Evolutionary conservation across 1,140 invertebrate genomes (phyloP).

Genomic region (Trinorchestia longiramus): DNA sequence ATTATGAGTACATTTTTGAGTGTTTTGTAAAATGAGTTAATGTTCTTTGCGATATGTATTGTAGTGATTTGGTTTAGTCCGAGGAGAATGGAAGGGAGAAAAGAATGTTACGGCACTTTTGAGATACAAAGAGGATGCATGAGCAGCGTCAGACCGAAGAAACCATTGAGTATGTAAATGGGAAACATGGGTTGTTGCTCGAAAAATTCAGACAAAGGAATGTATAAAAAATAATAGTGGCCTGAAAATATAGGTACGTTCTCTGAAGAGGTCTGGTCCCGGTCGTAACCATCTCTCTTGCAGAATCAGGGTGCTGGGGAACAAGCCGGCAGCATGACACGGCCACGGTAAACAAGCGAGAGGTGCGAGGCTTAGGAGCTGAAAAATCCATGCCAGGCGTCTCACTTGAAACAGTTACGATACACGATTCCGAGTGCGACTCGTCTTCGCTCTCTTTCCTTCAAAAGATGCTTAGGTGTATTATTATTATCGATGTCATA

Average conservation of each 20-base stretch:
- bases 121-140: no score
- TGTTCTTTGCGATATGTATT: neutral
- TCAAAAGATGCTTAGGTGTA: neutral
- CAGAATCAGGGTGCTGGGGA: neutral
- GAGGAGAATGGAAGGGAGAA: neutral
- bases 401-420: neutral
- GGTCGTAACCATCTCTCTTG: neutral
- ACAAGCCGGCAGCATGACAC: no score
- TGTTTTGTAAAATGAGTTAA: neutral
- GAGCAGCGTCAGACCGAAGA: no score
- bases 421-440: neutral
- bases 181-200: neutral
- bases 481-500: neutral
- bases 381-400: neutral
- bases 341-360: neutral
- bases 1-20: neutral
- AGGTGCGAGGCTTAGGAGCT: neutral
- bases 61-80: neutral
- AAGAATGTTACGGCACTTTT: no score
- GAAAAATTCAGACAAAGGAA: neutral
- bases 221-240: neutral
- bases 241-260: neutral
- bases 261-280: neutral
- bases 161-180: no score
- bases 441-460: neutral